Conservation (phyloP, 2,797 vertebrate species). For the Pantherophis vulpinus region DNA sequence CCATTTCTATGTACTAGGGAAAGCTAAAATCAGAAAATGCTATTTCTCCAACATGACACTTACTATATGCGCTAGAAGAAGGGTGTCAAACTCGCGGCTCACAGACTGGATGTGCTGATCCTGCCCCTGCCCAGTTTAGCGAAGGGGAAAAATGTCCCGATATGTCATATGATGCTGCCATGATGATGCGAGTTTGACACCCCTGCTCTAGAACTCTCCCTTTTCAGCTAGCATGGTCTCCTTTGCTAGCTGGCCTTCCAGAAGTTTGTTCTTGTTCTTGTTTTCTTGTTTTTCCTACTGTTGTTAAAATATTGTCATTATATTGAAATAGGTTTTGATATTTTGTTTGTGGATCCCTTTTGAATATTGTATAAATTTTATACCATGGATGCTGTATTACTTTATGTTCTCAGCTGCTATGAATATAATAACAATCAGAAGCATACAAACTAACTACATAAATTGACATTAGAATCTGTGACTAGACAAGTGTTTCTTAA, state of each 20-base stretch:
- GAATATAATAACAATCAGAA: background rate
- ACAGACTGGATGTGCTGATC: too few species aligned
- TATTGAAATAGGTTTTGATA: background rate
- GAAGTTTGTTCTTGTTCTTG: background rate
- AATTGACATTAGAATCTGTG: background rate
- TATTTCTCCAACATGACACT: background rate
- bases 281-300: background rate
- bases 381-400: background rate
- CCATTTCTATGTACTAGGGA: background rate
- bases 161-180: too few species aligned
- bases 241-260: background rate
- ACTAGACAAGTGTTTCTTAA: background rate
- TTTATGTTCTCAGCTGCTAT: background rate
- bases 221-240: background rate
- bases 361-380: background rate
- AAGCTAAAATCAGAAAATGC: background rate
- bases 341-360: background rate
- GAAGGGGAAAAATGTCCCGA: too few species aligned
- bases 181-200: too few species aligned
- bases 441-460: background rate
- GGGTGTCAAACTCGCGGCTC: too few species aligned
- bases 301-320: background rate
- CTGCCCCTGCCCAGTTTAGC: too few species aligned
- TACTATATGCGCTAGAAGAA: background rate
- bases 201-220: background rate